phyloP scores from a whole-genome alignment of 2,888 invertebrate genomes.

The Leptinotarsa rubiginosa region DNA sequence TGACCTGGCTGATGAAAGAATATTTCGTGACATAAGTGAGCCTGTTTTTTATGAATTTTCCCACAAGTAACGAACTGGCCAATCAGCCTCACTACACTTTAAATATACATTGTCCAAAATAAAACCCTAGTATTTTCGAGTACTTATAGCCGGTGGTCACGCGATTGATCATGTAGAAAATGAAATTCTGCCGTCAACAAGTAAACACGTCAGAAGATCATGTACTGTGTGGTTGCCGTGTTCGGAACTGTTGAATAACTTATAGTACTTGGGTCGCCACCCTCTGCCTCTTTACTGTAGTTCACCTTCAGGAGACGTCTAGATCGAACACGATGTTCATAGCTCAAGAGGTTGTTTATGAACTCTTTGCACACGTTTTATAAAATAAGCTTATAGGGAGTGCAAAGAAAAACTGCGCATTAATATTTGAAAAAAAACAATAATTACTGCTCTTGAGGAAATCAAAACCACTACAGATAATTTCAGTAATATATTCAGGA shows the following conservation, averaged over 20 bases:
- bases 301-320: slow-evolving; percentile 11
- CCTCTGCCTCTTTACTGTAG: not conserved
- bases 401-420: not conserved
- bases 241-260: slow-evolving; percentile 9
- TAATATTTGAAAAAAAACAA: too few relatives aligned
- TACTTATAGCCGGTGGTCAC: slow-evolving; percentile 23
- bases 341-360: slow-evolving; percentile 10
- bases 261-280: slow-evolving; percentile 11
- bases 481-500: too few relatives aligned
- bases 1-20: too few relatives aligned
- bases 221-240: slow-evolving; percentile 5
- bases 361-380: not conserved
- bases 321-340: slow-evolving; percentile 11
- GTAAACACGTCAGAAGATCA: slow-evolving; percentile 5
- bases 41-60: not conserved
- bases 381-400: not conserved
- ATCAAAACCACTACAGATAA: too few relatives aligned
- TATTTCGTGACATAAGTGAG: not conserved
- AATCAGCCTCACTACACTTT: not conserved
- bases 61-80: not conserved
- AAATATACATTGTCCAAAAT: not conserved
- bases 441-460: too few relatives aligned
- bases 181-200: slow-evolving; percentile 21
- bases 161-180: slow-evolving; percentile 14
- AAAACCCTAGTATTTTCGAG: slow-evolving; percentile 2